A percentile compares a stretch with the other conserved stretches of the same genome.
These are phyloP conservation scores for Gymnarchus niloticus DNA, from an alignment of 2,113 vertebrate genomes.

Conservation along the genomic window DNA sequence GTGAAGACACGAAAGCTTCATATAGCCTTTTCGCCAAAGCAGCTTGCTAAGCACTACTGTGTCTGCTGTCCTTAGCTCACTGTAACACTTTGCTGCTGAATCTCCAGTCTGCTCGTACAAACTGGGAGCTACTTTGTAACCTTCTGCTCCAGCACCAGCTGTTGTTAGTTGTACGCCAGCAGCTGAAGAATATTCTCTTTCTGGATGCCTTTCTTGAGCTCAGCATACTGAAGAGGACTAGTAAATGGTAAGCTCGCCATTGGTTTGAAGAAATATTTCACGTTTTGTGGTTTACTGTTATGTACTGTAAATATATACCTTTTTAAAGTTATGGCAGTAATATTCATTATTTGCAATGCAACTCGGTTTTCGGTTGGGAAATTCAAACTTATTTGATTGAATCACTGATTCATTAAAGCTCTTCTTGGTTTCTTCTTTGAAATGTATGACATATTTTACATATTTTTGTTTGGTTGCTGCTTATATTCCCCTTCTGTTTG, in stretches of 20 bases:
- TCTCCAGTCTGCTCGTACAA: not conserved
- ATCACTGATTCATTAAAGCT: too few relatives aligned
- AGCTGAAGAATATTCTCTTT: constrained; percentile 9
- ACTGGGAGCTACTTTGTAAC: constrained; percentile 22
- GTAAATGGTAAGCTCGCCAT: constrained; percentile 14
- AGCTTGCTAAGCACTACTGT: constrained; percentile 31
- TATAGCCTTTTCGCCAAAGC: constrained; percentile 41
- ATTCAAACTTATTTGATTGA: too few relatives aligned
- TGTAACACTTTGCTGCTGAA: constrained; percentile 2
- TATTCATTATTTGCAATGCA: not conserved
- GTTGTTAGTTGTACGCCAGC: constrained; percentile 22
- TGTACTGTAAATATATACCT: too few relatives aligned
- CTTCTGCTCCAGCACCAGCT: constrained; percentile 20
- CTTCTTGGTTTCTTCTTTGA: not conserved
- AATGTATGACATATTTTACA: not conserved
- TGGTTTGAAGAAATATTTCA: not conserved
- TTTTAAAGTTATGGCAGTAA: not conserved
- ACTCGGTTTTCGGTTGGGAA: too few relatives aligned
- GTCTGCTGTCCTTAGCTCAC: not conserved
- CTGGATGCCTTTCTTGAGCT: not conserved
- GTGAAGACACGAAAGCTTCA: constrained; percentile 46
- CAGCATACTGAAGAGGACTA: constrained; percentile 13
- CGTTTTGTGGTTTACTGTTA: not conserved
- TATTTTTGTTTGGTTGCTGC: not conserved
- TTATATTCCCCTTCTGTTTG: not conserved